These are phyloP conservation scores for Agrilus planipennis DNA, from an alignment of 1,140 invertebrate species.

Conservation along the genomic window DNA sequence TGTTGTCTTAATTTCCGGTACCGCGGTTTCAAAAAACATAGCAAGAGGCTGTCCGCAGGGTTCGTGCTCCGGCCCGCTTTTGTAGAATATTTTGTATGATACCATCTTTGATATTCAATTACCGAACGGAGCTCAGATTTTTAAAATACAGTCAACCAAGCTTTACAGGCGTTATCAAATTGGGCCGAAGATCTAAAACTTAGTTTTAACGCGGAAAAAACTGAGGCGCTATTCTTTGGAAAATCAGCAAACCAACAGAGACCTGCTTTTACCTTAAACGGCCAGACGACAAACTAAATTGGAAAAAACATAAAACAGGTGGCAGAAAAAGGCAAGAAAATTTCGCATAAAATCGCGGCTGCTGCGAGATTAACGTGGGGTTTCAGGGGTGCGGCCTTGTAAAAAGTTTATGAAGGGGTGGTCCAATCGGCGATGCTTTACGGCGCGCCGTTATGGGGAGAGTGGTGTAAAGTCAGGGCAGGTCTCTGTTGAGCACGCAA, in stretches of 20 bases:
- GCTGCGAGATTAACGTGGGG: conserved; percentile 2
- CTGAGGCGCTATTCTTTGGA: neutral
- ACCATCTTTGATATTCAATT: conserved; percentile 5
- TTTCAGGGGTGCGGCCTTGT: neutral
- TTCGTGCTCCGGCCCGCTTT: conserved; percentile 18
- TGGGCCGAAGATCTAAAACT: neutral
- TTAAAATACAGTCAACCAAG: neutral
- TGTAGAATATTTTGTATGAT: conserved; percentile 22
- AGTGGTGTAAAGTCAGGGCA: neutral
- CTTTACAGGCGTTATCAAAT: neutral
- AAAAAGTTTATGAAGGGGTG: conserved; percentile 9
- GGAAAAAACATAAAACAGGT: neutral
- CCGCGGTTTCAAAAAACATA: too few species aligned
- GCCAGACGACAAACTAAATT: neutral
- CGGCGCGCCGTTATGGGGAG: conserved; percentile 7
- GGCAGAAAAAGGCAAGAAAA: neutral
- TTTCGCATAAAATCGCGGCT: neutral
- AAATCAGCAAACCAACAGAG: neutral
- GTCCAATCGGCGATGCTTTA: conserved; percentile 18
- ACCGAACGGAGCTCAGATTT: neutral
- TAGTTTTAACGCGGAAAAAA: neutral
- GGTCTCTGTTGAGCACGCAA: neutral
- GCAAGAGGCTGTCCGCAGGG: conserved; percentile 26
- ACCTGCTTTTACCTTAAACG: neutral
- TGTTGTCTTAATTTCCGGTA: too few species aligned